Evolutionary conservation across 2,113 vertebrate genomes (phyloP), one percentile per base, ranked within the genome.

Genomic region (Macroglossus sobrinus): DNA sequence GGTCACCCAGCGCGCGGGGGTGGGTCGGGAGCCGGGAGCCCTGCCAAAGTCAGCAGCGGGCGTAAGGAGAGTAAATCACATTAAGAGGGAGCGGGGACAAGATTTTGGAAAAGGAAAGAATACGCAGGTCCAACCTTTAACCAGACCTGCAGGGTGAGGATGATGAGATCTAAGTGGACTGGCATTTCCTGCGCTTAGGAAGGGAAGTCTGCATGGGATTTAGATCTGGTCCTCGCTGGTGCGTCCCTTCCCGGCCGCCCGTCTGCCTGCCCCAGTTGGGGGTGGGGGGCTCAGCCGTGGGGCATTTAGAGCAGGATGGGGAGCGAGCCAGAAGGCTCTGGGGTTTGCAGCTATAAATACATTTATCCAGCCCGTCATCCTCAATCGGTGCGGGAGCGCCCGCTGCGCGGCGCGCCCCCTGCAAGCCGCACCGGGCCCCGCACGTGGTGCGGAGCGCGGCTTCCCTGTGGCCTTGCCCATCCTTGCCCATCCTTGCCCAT

Each of bases 41-140:
- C 84, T 98, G 98, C 98, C 98, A 98, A 98, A 98, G 97, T 98
- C 98, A 98, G 98, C 98, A 98, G 94, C 89, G 86, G 97, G 96
- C 98, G 94, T 97, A 93, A 98, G 98, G 93, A 97, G 98, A 98
- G 98, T 98, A 98, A 99, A 99, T 98, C 98, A 98, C 97, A 90
- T 98, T 98, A 98, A 98, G 98, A 98, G 98, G 98, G 93, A 98
- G 75, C 3, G 87, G 97, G 97, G 95, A 98, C 98, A 98, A 98
- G 97, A 96, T 97, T 96, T 97, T 98, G 98, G 98, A 98, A 98
- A 95, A 96, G 89, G 86, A 93, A 95, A 89, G 94, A 93, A 97
- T 94, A 95, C 91, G 0, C 0, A 86, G 93, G 93, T 97, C 96
- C 98, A 98, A 71, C 72, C 89, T 81, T 97, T 96, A 95, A 95